Base-by-base conservation (phyloP, 2,797 vertebrate species). In the Chiroxiphia lanceolata region DNA sequence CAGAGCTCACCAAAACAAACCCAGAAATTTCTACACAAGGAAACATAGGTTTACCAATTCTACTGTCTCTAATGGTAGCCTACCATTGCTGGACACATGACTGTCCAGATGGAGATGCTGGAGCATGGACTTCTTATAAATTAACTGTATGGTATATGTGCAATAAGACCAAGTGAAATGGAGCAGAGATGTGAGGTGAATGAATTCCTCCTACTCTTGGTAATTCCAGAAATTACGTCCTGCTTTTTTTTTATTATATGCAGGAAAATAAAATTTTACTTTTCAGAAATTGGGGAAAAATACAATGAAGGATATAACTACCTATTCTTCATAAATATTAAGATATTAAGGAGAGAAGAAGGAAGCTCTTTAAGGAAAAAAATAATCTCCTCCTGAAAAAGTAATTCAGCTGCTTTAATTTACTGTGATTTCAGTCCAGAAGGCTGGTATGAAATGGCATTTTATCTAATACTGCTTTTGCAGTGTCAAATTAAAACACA, bases 71-170 rank as follows among this genome's bases (percentile, higher is more conserved):
- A 44, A 75, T 64, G 45, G 25, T 53, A 59, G 10, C 13, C 7
- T 2, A 54, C 29, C 45, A 42, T 56, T 88, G 71, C 72, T 15
- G 11, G 56, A 68, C 88, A 88, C 68, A 69, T 86, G 80, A 78
- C 33, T 42, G 29, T 68, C 64, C 93, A 95, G 76, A 83, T 71
- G 76, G 90, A 88, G 57, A 60, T 34, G 15, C 1, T 94, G 79
- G 42, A 86, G 54, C 23, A 17, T 2, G 20, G 22, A 33, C 56
- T 34, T 45, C 25, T 38, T 74, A 74, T 29, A 88, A 90, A 86
- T 71, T 80, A 51, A 70, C 36, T 59, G 13, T 9, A 19, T 27
- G 80, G 4, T 21, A n/a, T 71, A 53, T 68, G 26, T 78, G 40
- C 33, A 50, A n/a, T 36, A 80, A 9, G 18, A 29, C 29, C 59